Conservation (phyloP, 2,113 vertebrate species). For the Plecotus auritus region DNA sequence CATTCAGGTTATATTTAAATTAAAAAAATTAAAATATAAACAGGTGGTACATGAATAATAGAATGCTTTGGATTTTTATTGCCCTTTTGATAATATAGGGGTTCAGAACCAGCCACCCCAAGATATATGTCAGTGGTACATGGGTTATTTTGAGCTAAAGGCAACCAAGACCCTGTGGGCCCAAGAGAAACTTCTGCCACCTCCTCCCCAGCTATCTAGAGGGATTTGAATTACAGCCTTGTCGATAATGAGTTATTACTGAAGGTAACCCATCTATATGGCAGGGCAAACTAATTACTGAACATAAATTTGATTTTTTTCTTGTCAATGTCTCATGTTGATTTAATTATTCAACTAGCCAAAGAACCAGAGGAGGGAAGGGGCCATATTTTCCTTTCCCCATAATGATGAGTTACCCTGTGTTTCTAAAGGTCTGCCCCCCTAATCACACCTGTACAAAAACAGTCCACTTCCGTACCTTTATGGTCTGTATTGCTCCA, state of each 20-base stretch:
- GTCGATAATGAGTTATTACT: neutral
- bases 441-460: too few species aligned
- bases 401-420: neutral
- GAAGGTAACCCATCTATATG: neutral
- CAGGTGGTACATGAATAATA: neutral
- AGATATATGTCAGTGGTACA: neutral
- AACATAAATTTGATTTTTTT: neutral
- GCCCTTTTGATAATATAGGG: neutral
- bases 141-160: neutral
- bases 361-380: neutral
- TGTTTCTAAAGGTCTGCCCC: neutral
- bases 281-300: neutral
- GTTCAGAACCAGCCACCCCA: neutral
- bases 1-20: neutral
- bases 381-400: too few species aligned
- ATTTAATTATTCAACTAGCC: neutral
- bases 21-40: neutral
- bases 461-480: constrained; percentile 78
- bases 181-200: neutral
- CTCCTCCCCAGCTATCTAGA: neutral
- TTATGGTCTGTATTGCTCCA: constrained; percentile 91
- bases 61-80: neutral
- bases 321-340: neutral
- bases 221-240: neutral
- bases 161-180: neutral